Evolutionary conservation across 1,140 invertebrate genomes (phyloP).

Genomic region (Nasonia longicornis): DNA sequence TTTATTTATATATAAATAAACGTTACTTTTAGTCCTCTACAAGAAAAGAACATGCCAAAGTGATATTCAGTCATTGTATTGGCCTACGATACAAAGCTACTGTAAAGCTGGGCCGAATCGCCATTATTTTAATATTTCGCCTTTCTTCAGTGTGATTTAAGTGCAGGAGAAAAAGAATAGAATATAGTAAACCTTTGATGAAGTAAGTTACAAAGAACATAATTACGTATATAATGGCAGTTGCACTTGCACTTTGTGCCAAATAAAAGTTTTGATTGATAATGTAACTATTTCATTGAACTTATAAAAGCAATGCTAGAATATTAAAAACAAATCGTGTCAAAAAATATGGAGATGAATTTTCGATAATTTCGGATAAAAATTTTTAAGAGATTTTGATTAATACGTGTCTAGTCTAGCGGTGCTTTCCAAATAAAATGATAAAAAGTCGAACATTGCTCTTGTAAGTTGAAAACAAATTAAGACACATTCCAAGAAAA

Average conservation of each 20-base stretch:
- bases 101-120: constrained; percentile 12
- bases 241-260: constrained; percentile 34
- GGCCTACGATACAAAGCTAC: constrained; percentile 28
- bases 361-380: neutral
- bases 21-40: constrained; percentile 34
- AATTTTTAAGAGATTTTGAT: neutral
- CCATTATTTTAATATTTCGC: constrained; percentile 15
- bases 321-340: no score
- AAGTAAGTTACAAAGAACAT: constrained; percentile 33
- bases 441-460: neutral
- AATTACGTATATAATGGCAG: constrained; percentile 35
- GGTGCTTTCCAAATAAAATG: neutral
- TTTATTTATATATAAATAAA: constrained; percentile 38
- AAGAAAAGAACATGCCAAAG: constrained; percentile 38
- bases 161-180: constrained; percentile 25
- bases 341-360: no score
- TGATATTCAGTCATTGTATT: constrained; percentile 39
- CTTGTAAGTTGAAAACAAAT: constrained; percentile 11
- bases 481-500: neutral
- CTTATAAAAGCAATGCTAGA: constrained; percentile 31
- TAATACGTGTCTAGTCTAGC: neutral
- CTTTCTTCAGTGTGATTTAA: constrained; percentile 12
- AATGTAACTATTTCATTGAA: neutral
- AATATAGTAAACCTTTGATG: constrained; percentile 1
- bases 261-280: constrained; percentile 5